These are phyloP conservation scores for Excalfactoria chinensis DNA, from an alignment of 2,113 vertebrate species.

Conservation along the genomic window DNA sequence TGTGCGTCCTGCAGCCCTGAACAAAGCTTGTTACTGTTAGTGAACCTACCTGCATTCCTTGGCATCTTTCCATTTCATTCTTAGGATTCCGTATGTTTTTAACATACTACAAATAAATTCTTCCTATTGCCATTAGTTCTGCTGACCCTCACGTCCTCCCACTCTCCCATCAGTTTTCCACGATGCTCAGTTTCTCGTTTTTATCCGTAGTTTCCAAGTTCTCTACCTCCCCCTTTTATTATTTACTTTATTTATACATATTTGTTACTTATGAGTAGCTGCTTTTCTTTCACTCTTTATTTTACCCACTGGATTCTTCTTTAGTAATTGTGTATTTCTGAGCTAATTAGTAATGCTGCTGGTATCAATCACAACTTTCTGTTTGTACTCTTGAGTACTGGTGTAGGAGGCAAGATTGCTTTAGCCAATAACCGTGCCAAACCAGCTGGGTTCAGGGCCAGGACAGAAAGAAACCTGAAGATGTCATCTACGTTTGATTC, in stretches of 20 bases:
- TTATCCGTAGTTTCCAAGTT: not conserved
- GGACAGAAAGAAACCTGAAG: not conserved
- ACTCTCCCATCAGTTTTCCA: not conserved
- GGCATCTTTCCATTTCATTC: constrained; percentile 16
- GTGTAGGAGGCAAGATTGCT: not conserved
- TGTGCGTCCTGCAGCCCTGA: constrained; percentile 17
- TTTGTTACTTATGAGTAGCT: not conserved
- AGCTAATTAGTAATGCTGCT: constrained; percentile 13
- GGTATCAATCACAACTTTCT: constrained; percentile 7
- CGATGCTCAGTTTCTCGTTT: not conserved
- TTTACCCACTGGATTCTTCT: not conserved
- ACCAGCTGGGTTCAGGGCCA: not conserved
- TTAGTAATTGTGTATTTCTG: not conserved
- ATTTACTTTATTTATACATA: constrained; percentile 15
- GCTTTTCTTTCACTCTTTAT: not conserved
- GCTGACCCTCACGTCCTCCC: not conserved
- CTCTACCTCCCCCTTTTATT: not conserved
- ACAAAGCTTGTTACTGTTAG: constrained; percentile 33
- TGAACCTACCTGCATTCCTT: not conserved
- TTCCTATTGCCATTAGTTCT: not conserved
- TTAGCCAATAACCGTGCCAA: not conserved
- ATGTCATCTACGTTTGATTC: not conserved
- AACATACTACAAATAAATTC: constrained; percentile 3
- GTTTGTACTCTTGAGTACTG: not conserved
- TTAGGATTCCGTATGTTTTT: constrained; percentile 41